Evolutionary conservation across 1,140 invertebrate species (phyloP).

Genomic region (Drosophila carrolli): DNA sequence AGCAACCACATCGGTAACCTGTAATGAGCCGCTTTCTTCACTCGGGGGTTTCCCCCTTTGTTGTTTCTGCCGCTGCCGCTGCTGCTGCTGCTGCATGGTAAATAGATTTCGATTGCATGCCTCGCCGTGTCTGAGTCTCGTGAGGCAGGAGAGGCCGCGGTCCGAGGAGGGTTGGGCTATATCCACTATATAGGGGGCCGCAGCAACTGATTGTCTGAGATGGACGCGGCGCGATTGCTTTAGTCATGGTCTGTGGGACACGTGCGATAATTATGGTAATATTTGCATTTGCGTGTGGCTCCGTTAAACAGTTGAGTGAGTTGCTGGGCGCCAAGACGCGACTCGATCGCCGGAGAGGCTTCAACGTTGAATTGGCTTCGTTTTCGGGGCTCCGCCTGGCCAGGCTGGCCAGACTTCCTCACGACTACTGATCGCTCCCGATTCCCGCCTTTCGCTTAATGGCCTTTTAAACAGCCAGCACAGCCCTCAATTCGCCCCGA

Average conservation of each 20-base stretch:
- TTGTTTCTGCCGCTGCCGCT: constrained; percentile 14
- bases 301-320: constrained; percentile 81
- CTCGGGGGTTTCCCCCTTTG: constrained; percentile 37
- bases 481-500: constrained; percentile 28
- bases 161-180: not conserved
- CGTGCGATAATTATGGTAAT: constrained; percentile 82
- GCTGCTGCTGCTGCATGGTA: constrained; percentile 67
- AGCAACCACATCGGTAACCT: constrained; percentile 57
- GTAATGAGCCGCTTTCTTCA: constrained; percentile 81
- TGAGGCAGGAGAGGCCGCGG: constrained; percentile 2
- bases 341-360: constrained; percentile 29
- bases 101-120: constrained; percentile 80
- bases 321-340: constrained; percentile 63
- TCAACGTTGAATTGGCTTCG: constrained; percentile 18
- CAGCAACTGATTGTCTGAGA: constrained; percentile 49
- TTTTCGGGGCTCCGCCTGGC: not conserved
- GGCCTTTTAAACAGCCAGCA: constrained; percentile 64
- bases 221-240: constrained; percentile 79
- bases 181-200: constrained; percentile 6
- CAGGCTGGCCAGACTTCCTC: constrained; percentile 1
- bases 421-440: not conserved
- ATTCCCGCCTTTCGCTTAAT: constrained; percentile 42
- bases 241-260: constrained; percentile 76
- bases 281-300: constrained; percentile 82
- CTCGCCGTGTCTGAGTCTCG: constrained; percentile 45